These are phyloP conservation scores for Lissocephala sabroskyi DNA, from an alignment of 2,888 invertebrate genomes.

Conservation along the genomic window DNA sequence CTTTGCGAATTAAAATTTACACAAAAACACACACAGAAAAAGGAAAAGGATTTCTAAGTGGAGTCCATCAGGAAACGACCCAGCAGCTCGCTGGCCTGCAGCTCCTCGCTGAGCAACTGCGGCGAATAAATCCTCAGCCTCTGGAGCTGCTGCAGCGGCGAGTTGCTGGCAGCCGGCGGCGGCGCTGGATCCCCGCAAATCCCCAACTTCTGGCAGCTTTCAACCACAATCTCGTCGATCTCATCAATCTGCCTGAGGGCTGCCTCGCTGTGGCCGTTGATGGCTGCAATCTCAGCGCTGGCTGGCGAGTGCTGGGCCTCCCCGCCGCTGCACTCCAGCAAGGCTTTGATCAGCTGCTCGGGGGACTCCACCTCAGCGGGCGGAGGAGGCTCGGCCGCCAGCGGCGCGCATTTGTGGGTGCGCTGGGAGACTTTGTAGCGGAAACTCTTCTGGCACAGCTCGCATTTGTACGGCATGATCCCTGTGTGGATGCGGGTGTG, in stretches of 20 bases:
- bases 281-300: conserved; percentile 65
- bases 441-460: conserved; percentile 85
- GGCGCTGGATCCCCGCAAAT: conserved; percentile 69
- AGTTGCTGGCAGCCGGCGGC: conserved; percentile 75
- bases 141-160: conserved; percentile 79
- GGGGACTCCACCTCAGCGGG: conserved; percentile 41
- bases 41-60: conserved; percentile 15
- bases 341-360: conserved; percentile 61
- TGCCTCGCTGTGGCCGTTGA: conserved; percentile 40
- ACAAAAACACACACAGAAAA: conserved; percentile 14
- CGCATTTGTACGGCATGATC: conserved; percentile 89
- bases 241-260: conserved; percentile 61
- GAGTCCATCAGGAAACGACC: conserved; percentile 51
- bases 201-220: conserved; percentile 70
- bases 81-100: conserved; percentile 45
- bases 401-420: conserved; percentile 82
- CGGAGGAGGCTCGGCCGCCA: background rate
- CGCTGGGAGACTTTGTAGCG: conserved; percentile 89
- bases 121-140: conserved; percentile 76
- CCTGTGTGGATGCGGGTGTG: conserved; percentile 88
- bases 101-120: conserved; percentile 28
- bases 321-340: conserved; percentile 46
- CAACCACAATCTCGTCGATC: conserved; percentile 72
- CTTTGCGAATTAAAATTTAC: no score
- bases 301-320: conserved; percentile 73